Conservation (phyloP, 2,113 vertebrate species). For the Platichthys stellatus region DNA sequence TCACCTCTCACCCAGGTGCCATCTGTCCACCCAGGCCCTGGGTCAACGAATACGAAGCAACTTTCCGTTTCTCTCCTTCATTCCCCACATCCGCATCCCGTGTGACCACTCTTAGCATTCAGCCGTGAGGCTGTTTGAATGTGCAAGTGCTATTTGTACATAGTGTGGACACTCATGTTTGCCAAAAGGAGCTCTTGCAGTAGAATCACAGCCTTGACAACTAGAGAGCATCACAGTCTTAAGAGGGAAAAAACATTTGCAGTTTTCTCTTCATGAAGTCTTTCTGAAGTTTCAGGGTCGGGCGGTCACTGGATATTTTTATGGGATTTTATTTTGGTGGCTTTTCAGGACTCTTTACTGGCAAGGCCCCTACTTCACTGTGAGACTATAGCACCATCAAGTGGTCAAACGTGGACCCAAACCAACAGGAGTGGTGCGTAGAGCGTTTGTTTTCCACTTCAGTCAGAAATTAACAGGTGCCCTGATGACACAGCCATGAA, state of each 20-base stretch:
- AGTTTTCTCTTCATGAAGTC: constrained; percentile 63
- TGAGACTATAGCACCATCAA: constrained; percentile 78
- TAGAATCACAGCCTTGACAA: constrained; percentile 66
- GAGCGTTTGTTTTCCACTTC: constrained; percentile 39
- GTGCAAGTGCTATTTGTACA: constrained; percentile 65
- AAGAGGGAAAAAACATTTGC: constrained; percentile 26
- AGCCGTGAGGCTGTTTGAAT: constrained; percentile 60
- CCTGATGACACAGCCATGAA: constrained; percentile 64
- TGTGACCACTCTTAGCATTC: constrained; percentile 30
- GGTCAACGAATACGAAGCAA: constrained; percentile 22
- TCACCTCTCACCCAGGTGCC: constrained; percentile 27
- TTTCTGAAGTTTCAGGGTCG: constrained; percentile 55
- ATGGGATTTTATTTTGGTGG: constrained; percentile 38
- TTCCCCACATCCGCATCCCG: constrained; percentile 24
- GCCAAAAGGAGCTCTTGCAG: constrained; percentile 67
- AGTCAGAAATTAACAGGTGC: constrained; percentile 52
- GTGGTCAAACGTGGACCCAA: constrained; percentile 70
- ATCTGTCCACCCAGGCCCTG: constrained; percentile 10
- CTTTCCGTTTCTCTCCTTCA: constrained; percentile 23
- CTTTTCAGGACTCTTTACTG: constrained; percentile 58
- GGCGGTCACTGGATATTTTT: constrained; percentile 41
- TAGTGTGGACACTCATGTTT: constrained; percentile 60
- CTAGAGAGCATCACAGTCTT: constrained; percentile 46
- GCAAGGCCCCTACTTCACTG: constrained; percentile 75
- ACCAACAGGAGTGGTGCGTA: constrained; percentile 30